phyloP scores from a whole-genome alignment of 1,140 invertebrate species.

The Papilio machaon region DNA sequence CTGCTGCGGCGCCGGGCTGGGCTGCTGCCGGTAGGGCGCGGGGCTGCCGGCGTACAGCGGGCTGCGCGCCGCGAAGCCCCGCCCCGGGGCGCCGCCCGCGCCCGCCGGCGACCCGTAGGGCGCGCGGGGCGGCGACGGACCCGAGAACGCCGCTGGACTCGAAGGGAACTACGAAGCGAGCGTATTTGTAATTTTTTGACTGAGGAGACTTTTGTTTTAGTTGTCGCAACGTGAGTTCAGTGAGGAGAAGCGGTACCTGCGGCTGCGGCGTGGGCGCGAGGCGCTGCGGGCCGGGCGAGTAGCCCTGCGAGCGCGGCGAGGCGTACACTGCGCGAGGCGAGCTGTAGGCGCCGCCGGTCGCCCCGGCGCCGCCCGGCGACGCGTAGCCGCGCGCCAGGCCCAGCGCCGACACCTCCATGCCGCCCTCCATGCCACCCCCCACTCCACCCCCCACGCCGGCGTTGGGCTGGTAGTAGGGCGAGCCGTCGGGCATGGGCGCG shows the following conservation, averaged over 20 bases:
- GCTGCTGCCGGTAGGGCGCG: conserved; percentile 65
- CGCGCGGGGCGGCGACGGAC: conserved; percentile 64
- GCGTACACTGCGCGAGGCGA: conserved; percentile 70
- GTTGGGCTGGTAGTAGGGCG: conserved; percentile 60
- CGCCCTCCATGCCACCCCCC: conserved; percentile 55
- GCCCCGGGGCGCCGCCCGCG: conserved; percentile 44
- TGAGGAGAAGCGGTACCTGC: conserved; percentile 63
- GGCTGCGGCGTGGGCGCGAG: conserved; percentile 63
- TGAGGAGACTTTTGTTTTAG: too few species aligned
- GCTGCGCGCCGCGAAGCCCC: conserved; percentile 62
- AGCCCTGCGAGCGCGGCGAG: conserved; percentile 65
- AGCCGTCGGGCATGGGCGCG: conserved; percentile 47
- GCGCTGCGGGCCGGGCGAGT: conserved; percentile 63
- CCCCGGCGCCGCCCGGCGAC: conserved; percentile 46
- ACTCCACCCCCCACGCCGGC: not conserved
- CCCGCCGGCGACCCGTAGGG: conserved; percentile 54
- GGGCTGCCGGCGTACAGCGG: conserved; percentile 76
- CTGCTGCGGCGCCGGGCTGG: conserved; percentile 61
- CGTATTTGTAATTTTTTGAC: not conserved
- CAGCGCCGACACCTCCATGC: conserved; percentile 58
- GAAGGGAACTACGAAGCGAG: conserved; percentile 57
- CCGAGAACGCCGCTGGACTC: conserved; percentile 64
- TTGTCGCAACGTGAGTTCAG: conserved; percentile 49
- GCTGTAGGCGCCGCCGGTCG: conserved; percentile 48
- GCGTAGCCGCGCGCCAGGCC: conserved; percentile 55